A percentile compares a stretch with the other conserved stretches of the same genome.
phyloP scores from a whole-genome alignment of 1,140 invertebrate genomes.

The Augochlora pura region DNA sequence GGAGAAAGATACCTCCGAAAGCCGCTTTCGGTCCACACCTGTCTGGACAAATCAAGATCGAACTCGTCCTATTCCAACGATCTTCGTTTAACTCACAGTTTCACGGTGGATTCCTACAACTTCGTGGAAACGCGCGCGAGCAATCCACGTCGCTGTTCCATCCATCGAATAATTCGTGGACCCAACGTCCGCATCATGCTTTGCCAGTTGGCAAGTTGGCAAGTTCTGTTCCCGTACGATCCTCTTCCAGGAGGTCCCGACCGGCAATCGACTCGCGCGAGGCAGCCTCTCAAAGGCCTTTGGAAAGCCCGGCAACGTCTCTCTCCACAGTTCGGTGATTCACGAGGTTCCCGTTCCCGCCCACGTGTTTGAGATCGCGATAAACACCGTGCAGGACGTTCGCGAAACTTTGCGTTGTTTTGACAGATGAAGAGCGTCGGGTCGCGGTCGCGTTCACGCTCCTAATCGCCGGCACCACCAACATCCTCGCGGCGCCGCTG shows the following conservation, averaged over 20 bases:
- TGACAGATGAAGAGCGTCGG: slow-evolving; percentile 68
- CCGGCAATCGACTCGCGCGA: neutral
- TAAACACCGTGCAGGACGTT: slow-evolving; percentile 69
- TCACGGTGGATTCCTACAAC: too few species aligned
- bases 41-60: too few species aligned
- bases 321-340: neutral
- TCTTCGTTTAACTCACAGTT: too few species aligned
- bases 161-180: too few species aligned
- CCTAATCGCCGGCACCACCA: slow-evolving; percentile 21
- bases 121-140: too few species aligned
- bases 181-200: too few species aligned
- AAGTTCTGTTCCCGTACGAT: neutral
- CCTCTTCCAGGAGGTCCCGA: neutral
- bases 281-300: neutral
- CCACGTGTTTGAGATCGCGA: slow-evolving; percentile 74
- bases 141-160: too few species aligned
- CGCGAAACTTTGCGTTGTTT: slow-evolving; percentile 64
- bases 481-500: slow-evolving; percentile 62
- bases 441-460: slow-evolving; percentile 3
- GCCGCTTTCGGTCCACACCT: too few species aligned
- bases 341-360: neutral
- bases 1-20: too few species aligned
- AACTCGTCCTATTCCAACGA: too few species aligned
- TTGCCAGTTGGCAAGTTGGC: too few species aligned
- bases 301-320: neutral